Base-by-base conservation (phyloP, 2,797 vertebrate genomes). In the Rhinatrema bivittatum region DNA sequence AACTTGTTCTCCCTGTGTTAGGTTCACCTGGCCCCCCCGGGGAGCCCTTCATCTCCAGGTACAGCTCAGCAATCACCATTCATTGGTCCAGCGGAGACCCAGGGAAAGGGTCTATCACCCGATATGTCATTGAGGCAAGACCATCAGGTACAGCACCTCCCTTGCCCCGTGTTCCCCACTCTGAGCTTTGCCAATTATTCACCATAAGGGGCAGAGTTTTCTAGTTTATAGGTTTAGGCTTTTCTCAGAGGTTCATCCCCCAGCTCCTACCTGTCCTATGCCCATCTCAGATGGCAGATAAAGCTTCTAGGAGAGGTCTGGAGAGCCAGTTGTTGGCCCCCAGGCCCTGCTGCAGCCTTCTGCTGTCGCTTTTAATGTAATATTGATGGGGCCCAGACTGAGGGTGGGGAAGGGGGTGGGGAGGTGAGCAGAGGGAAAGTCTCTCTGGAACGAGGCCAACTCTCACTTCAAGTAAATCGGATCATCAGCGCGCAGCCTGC, bases 1-100 rank as follows among this genome's bases (percentile, higher is more conserved):
- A n/a, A n/a, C n/a, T n/a, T n/a, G n/a, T n/a, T n/a, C n/a, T n/a
- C n/a, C n/a, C n/a, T n/a, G 5, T 18, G 15, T 6, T 70, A 98
- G 95, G 95, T 64, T 90, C 95, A 39, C 94, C 93, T 0, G 95
- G 95, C 1, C 86, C 94, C 0, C 95, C 95, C 0, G 95, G 94
- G 1, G 90, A 94, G 15, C 95, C 94, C 5, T 88, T 91, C 58
- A 95, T 98, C 37, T 88, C 92, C 13, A 84, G 92, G 31, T 95
- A 97, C 0, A 91, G 91, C 45, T 88, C 91, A 0, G 90, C 87
- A 17, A 84, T 99, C 50, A 95, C 94, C 46, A 91, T 99, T 68
- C 95, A 97, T 74, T 98, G 95, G 95, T 85, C 90, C 9, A 90
- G 86, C 0, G 95, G 94, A 13, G 93, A 99, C 53, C 91, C 89